Conservation (phyloP, 2,113 vertebrate species). For the Panurus biarmicus region DNA sequence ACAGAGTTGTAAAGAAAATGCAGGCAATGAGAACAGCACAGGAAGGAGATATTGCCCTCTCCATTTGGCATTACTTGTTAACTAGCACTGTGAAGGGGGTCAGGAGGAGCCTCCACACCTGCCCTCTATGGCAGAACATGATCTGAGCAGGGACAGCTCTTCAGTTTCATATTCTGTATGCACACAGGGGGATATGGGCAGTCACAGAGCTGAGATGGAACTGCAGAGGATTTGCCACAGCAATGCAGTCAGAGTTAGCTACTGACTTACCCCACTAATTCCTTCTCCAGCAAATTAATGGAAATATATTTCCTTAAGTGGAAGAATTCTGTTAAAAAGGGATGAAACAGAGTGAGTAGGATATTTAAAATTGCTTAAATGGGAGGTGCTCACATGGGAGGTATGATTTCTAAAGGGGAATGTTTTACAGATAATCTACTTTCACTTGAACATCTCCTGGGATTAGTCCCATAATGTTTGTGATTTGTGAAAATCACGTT, state of each 20-base stretch:
- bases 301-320: background rate
- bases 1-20: background rate
- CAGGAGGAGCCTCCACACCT: background rate
- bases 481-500: background rate
- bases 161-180: background rate
- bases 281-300: background rate
- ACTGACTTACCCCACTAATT: background rate
- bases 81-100: background rate
- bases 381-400: background rate
- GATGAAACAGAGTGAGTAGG: background rate
- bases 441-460: background rate
- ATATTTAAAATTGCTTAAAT: background rate
- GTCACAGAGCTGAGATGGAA: background rate
- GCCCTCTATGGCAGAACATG: background rate
- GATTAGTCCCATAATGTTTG: background rate
- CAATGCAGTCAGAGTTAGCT: background rate
- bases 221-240: background rate
- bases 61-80: background rate
- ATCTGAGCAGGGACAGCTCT: background rate
- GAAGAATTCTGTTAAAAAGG: background rate
- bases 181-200: background rate
- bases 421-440: background rate
- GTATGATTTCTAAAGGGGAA: background rate
- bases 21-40: background rate
- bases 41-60: background rate